phyloP scores from a whole-genome alignment of 2,888 invertebrate genomes.

The Zygaena filipendulae region DNA sequence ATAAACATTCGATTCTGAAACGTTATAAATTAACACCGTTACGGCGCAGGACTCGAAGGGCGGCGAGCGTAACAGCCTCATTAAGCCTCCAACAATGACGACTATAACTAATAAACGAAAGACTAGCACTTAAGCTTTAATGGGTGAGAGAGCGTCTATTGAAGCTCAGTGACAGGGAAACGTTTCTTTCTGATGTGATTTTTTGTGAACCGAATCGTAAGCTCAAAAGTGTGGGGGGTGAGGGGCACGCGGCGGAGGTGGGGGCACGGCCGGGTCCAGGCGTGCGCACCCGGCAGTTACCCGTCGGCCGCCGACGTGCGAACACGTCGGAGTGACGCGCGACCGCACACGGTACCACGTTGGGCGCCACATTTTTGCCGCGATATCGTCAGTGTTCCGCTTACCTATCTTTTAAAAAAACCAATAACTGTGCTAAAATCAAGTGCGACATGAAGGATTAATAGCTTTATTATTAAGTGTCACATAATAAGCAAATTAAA shows the following conservation, averaged over 20 bases:
- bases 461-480: constrained; percentile 5
- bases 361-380: constrained; percentile 42
- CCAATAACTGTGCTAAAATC: constrained; percentile 5
- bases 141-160: constrained; percentile 41
- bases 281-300: constrained; percentile 59
- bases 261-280: constrained; percentile 51
- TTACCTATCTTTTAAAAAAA: too few relatives aligned
- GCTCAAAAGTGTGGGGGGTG: constrained; percentile 22
- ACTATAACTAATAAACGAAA: constrained; percentile 45
- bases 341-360: constrained; percentile 28
- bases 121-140: constrained; percentile 39
- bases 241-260: constrained; percentile 22
- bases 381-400: constrained; percentile 24
- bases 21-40: constrained; percentile 34
- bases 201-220: constrained; percentile 57
- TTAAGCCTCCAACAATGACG: constrained; percentile 36
- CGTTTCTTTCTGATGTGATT: constrained; percentile 44
- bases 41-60: constrained; percentile 26
- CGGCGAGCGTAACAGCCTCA: constrained; percentile 35
- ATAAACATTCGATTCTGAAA: constrained; percentile 36
- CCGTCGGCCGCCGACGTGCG: constrained; percentile 30
- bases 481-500: too few relatives aligned
- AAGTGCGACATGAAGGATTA: constrained; percentile 10
- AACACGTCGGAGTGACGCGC: constrained; percentile 25
- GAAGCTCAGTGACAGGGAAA: constrained; percentile 53